A percentile compares a stretch with the other conserved stretches of the same genome.
These are phyloP conservation scores for Cyanocitta stelleri DNA, from an alignment of 2,113 vertebrate genomes.

Conservation along the genomic window DNA sequence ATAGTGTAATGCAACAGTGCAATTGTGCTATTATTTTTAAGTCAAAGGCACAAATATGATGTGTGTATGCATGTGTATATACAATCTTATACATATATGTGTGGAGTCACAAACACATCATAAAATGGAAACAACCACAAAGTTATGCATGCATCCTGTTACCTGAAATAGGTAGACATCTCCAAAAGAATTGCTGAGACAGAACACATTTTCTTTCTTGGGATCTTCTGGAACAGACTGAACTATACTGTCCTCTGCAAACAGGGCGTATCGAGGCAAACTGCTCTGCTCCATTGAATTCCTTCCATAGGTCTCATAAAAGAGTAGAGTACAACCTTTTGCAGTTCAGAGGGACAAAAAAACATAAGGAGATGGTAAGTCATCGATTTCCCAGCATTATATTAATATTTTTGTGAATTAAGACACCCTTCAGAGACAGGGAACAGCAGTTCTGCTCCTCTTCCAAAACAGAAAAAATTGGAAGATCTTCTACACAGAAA, in stretches of 20 bases:
- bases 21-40: neutral
- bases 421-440: neutral
- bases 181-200: slow-evolving; percentile 94
- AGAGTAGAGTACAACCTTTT: slow-evolving; percentile 92
- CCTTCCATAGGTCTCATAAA: slow-evolving; percentile 91
- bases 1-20: neutral
- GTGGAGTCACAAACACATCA: neutral
- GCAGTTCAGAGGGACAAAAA: neutral
- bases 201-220: slow-evolving; percentile 96
- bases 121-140: neutral
- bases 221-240: slow-evolving; percentile 95
- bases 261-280: slow-evolving; percentile 84
- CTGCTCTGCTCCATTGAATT: slow-evolving; percentile 82
- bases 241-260: slow-evolving; percentile 91
- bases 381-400: neutral
- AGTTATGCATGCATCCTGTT: neutral
- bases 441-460: neutral
- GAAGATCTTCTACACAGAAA: neutral
- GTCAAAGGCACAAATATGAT: neutral
- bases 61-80: accelerated
- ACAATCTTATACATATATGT: accelerated
- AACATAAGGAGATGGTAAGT: neutral
- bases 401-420: neutral
- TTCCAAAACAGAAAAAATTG: neutral
- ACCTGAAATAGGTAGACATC: slow-evolving; percentile 98